These are phyloP conservation scores for Pecten maximus DNA, from an alignment of 2,888 invertebrate genomes.

Conservation along the genomic window DNA sequence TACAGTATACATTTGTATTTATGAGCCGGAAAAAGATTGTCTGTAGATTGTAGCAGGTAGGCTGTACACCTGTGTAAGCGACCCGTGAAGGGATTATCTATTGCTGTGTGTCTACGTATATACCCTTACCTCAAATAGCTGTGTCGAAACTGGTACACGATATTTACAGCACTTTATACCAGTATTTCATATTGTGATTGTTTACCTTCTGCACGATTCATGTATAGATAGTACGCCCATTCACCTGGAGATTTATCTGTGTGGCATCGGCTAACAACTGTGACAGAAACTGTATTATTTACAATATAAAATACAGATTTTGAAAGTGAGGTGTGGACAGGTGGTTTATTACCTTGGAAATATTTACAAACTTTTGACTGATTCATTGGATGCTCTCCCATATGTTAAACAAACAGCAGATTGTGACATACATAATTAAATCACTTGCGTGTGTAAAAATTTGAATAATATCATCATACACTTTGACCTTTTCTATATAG, in stretches of 20 bases:
- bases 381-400: background rate
- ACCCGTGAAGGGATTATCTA: background rate
- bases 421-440: background rate
- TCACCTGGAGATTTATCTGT: background rate
- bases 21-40: constrained; percentile 18
- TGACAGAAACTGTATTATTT: background rate
- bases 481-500: background rate
- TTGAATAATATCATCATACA: background rate
- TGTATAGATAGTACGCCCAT: background rate
- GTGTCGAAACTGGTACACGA: background rate
- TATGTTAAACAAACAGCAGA: background rate
- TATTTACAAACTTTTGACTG: background rate
- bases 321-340: background rate
- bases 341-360: background rate
- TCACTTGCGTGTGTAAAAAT: background rate
- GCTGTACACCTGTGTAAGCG: constrained; percentile 23
- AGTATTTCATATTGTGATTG: constrained; percentile 16
- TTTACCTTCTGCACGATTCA: background rate
- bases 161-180: background rate
- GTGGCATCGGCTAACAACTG: background rate
- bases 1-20: constrained; percentile 27
- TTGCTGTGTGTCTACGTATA: background rate
- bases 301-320: background rate
- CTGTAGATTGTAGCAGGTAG: background rate
- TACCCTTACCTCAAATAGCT: background rate